Percentiles rank a stretch among this genome's conserved stretches.
Evolutionary conservation across 2,113 vertebrate species (phyloP).

Genomic region (Forbesichthys papilliferus): DNA sequence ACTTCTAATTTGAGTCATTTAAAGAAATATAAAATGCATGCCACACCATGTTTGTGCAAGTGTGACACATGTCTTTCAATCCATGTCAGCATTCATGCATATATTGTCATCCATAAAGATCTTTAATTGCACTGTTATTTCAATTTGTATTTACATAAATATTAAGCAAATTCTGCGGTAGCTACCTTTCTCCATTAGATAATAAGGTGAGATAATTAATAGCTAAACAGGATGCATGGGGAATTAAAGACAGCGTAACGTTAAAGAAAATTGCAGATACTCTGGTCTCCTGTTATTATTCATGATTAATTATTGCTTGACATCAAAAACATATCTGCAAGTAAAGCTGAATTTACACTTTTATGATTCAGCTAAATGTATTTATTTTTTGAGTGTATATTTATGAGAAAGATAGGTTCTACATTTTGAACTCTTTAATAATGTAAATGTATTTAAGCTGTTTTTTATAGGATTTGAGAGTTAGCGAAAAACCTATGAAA

Average conservation of each 20-base stretch:
- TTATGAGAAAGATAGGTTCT: too few species aligned
- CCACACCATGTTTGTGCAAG: background rate
- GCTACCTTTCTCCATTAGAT: conserved; percentile 34
- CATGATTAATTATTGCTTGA: background rate
- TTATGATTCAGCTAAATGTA: too few species aligned
- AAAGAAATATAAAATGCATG: background rate
- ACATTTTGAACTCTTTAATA: too few species aligned
- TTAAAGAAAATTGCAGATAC: conserved; percentile 5
- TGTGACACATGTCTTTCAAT: background rate
- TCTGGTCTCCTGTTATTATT: background rate
- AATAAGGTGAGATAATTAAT: conserved; percentile 45
- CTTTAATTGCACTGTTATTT: conserved; percentile 38
- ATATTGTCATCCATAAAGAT: conserved; percentile 38
- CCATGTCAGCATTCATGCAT: background rate
- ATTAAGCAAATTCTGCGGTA: conserved; percentile 49
- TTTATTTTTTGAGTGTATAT: too few species aligned
- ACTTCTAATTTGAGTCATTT: background rate
- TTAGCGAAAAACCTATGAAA: too few species aligned
- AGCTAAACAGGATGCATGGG: conserved; percentile 31
- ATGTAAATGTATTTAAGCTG: too few species aligned
- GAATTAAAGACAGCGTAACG: conserved; percentile 18
- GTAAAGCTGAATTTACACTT: too few species aligned
- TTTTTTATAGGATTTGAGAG: too few species aligned
- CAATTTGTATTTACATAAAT: conserved; percentile 53
- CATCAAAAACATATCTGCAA: too few species aligned